These are phyloP conservation scores for Parauchenoglanis punctatus DNA, from an alignment of 2,797 vertebrate genomes.

Conservation along the genomic window DNA sequence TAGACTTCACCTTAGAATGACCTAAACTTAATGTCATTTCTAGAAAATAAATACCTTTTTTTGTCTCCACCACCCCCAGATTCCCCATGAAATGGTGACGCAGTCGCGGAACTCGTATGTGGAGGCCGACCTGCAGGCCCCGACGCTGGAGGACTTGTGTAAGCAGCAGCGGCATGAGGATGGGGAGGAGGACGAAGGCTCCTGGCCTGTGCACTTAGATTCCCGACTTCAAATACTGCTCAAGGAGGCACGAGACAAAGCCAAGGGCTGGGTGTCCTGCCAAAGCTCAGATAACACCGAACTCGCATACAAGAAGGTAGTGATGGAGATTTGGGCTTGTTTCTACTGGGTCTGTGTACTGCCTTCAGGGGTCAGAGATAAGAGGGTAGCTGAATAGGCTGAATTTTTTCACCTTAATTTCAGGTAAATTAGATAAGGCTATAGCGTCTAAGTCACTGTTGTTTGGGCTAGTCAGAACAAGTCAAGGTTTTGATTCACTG, in stretches of 20 bases:
- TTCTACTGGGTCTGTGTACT: background rate
- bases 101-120: conserved; percentile 91
- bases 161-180: conserved; percentile 82
- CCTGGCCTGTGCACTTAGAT: conserved; percentile 83
- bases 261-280: conserved; percentile 91
- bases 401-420: background rate
- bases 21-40: background rate
- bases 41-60: background rate
- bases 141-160: conserved; percentile 85
- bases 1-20: background rate
- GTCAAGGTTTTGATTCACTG: too few species aligned
- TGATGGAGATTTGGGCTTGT: background rate
- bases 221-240: conserved; percentile 85
- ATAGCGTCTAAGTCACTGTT: background rate
- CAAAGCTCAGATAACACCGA: conserved; percentile 88
- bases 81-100: conserved; percentile 92
- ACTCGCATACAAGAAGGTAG: conserved; percentile 93
- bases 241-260: conserved; percentile 92
- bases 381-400: background rate
- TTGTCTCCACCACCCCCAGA: conserved; percentile 68
- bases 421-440: background rate
- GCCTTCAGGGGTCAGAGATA: background rate
- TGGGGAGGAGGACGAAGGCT: conserved; percentile 85
- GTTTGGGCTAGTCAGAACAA: background rate
- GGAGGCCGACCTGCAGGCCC: conserved; percentile 88